phyloP scores from a whole-genome alignment of 2,113 vertebrate genomes.

The Brachyhypopomus gauderio region DNA sequence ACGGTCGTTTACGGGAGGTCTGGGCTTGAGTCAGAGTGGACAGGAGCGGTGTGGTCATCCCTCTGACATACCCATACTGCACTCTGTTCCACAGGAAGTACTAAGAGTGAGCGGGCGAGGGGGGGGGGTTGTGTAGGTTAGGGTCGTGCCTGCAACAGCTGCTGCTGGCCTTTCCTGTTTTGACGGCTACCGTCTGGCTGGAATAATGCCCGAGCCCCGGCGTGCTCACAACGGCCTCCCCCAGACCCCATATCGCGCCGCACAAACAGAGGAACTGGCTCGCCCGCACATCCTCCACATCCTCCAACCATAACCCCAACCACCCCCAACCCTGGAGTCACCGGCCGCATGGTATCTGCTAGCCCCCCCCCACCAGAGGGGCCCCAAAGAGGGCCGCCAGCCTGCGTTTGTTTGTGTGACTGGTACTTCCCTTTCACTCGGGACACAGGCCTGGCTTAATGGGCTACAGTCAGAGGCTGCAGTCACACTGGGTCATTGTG shows the following conservation, averaged over 20 bases:
- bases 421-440: conserved; percentile 22
- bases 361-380: conserved; percentile 5
- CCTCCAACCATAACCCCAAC: conserved; percentile 4
- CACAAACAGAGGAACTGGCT: conserved; percentile 53
- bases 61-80: background rate
- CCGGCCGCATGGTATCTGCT: conserved; percentile 21
- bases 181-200: conserved; percentile 56
- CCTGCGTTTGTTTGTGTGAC: conserved; percentile 40
- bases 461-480: conserved; percentile 11
- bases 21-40: background rate
- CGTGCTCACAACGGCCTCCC: conserved; percentile 25
- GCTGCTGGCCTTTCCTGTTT: conserved; percentile 60
- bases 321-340: too few species aligned
- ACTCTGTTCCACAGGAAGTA: conserved; percentile 53
- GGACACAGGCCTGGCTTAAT: conserved; percentile 5
- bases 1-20: conserved; percentile 6
- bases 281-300: conserved; percentile 46
- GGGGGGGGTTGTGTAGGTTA: conserved; percentile 34
- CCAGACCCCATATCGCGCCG: conserved; percentile 52
- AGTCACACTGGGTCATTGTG: background rate
- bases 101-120: conserved; percentile 16
- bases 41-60: conserved; percentile 33
- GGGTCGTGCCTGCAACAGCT: conserved; percentile 50
- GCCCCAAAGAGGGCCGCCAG: conserved; percentile 22
- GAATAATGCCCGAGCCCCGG: conserved; percentile 47